These are phyloP conservation scores for Andrena bicolor DNA, from an alignment of 2,888 invertebrate genomes.

Conservation along the genomic window DNA sequence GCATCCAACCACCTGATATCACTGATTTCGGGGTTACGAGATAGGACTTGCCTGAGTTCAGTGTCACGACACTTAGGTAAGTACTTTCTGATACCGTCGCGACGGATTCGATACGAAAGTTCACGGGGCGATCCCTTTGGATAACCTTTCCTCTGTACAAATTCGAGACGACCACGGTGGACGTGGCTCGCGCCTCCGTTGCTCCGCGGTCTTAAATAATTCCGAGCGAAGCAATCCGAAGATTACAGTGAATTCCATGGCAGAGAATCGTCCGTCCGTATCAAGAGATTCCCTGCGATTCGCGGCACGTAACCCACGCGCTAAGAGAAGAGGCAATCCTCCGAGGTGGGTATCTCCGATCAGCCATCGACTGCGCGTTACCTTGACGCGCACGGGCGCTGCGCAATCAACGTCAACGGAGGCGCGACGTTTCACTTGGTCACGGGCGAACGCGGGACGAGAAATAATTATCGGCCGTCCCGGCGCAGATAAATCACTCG, in stretches of 20 bases:
- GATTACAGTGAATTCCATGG: slow-evolving; percentile 54
- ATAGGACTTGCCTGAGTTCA: not conserved
- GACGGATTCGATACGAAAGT: too few species aligned
- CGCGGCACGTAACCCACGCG: slow-evolving; percentile 47
- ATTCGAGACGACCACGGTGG: not conserved
- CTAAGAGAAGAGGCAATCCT: slow-evolving; percentile 49
- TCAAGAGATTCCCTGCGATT: slow-evolving; percentile 33
- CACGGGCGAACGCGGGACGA: slow-evolving; percentile 32
- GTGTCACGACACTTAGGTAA: too few species aligned
- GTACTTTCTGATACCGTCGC: too few species aligned
- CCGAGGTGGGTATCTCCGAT: slow-evolving; percentile 45
- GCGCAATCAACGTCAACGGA: slow-evolving; percentile 56
- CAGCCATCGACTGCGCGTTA: slow-evolving; percentile 37
- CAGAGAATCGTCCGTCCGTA: slow-evolving; percentile 8
- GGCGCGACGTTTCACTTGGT: slow-evolving; percentile 48
- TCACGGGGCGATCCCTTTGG: too few species aligned
- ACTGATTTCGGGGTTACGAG: not conserved
- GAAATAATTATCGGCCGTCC: slow-evolving; percentile 70
- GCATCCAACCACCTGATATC: not conserved
- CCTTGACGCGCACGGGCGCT: slow-evolving; percentile 17
- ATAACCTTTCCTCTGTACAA: too few species aligned
- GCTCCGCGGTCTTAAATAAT: slow-evolving; percentile 35
- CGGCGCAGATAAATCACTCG: slow-evolving; percentile 62
- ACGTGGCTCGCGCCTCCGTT: slow-evolving; percentile 11
- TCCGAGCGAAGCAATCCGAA: slow-evolving; percentile 30